Conservation (phyloP, 2,888 invertebrate species). For the Ectropis crepuscularia region DNA sequence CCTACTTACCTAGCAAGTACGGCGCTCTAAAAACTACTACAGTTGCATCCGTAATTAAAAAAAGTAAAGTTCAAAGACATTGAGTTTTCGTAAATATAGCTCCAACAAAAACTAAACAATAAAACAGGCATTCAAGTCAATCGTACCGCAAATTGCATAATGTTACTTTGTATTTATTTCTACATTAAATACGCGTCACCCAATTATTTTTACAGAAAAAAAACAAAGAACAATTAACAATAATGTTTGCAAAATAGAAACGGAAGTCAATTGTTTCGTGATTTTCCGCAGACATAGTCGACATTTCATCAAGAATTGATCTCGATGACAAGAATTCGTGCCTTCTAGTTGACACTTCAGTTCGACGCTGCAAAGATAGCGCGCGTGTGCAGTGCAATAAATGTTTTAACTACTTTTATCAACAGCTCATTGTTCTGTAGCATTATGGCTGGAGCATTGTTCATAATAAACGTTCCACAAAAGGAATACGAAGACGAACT, state of each 20-base stretch:
- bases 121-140: not conserved
- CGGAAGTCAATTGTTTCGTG: slow-evolving; percentile 60
- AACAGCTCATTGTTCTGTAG: slow-evolving; percentile 9
- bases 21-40: too few relatives aligned
- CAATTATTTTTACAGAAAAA: slow-evolving; percentile 28
- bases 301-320: slow-evolving; percentile 48
- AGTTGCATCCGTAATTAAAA: too few relatives aligned
- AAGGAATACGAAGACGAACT: slow-evolving; percentile 75
- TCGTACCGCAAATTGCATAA: not conserved
- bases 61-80: not conserved
- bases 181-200: slow-evolving; percentile 22
- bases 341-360: slow-evolving; percentile 38
- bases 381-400: slow-evolving; percentile 28
- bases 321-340: slow-evolving; percentile 33
- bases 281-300: slow-evolving; percentile 49
- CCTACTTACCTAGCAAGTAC: too few relatives aligned
- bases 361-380: slow-evolving; percentile 25
- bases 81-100: not conserved
- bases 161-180: slow-evolving; percentile 13
- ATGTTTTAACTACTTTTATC: slow-evolving; percentile 14
- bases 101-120: not conserved
- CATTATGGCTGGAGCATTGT: slow-evolving; percentile 83
- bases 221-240: slow-evolving; percentile 29
- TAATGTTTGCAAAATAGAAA: slow-evolving; percentile 36
- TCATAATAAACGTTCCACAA: slow-evolving; percentile 84